These are phyloP conservation scores for Nowickia ferox DNA, from an alignment of 2,888 invertebrate genomes.

Conservation along the genomic window DNA sequence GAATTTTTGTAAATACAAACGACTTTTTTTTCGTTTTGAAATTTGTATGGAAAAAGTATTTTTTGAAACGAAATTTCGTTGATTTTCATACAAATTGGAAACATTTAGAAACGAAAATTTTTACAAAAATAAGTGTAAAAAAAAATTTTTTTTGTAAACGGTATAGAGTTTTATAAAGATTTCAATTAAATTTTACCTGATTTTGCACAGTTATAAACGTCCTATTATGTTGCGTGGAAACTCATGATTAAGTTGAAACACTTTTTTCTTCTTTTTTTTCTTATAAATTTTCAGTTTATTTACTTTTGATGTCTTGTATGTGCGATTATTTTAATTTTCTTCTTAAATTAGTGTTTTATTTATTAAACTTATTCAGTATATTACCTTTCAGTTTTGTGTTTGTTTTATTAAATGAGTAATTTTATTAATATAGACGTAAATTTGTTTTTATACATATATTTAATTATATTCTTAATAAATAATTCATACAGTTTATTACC, in stretches of 20 bases:
- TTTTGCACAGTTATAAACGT: no score
- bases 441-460: conserved; percentile 36
- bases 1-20: no score
- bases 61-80: no score
- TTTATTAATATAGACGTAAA: conserved; percentile 49
- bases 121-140: no score
- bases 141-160: no score
- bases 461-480: conserved; percentile 37
- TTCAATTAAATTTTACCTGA: no score
- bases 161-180: no score
- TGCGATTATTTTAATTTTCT: conserved; percentile 48
- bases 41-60: no score
- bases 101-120: no score
- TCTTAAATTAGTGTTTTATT: conserved; percentile 52
- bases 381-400: conserved; percentile 15
- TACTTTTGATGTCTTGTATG: conserved; percentile 60
- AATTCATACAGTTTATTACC: conserved; percentile 59
- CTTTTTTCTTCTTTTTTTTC: conserved; percentile 24
- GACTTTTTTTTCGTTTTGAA: no score
- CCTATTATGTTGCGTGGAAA: no score
- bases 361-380: conserved; percentile 42
- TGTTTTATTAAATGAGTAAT: conserved; percentile 63
- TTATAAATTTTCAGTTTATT: conserved; percentile 57
- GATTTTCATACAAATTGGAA: no score
- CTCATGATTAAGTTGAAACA: conserved; percentile 33